phyloP scores from a whole-genome alignment of 92 coral and sea anemone genomes.

The Zoanthus sociatus region DNA sequence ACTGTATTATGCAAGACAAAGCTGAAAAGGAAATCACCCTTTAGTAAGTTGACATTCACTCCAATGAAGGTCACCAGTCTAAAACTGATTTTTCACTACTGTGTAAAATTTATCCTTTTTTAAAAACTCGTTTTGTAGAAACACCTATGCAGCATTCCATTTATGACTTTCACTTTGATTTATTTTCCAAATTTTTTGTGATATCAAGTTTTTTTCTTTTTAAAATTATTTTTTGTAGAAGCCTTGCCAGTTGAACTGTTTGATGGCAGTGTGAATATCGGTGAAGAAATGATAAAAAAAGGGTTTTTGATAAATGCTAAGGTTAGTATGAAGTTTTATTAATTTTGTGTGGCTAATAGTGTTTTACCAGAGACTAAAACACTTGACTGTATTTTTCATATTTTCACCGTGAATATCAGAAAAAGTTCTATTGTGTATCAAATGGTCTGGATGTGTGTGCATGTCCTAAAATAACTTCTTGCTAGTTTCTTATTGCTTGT shows the following conservation, averaged over 20 bases:
- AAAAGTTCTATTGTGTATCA: no score
- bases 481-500: no score
- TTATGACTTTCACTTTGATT: not conserved
- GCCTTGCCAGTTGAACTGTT: conserved; percentile 36
- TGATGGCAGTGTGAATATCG: conserved; percentile 14
- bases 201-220: not conserved
- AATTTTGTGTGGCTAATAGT: not conserved
- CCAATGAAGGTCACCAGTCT: not conserved
- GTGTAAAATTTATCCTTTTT: not conserved
- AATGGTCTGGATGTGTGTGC: no score
- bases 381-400: no score
- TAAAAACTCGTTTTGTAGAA: not conserved
- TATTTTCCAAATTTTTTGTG: no score
- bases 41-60: conserved; percentile 6
- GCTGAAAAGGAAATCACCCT: conserved; percentile 29
- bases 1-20: conserved; percentile 18
- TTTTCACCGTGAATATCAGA: no score
- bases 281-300: conserved; percentile 37
- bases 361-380: no score
- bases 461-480: no score
- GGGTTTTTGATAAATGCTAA: conserved; percentile 17
- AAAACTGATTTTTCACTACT: not conserved
- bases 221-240: not conserved
- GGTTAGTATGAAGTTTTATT: not conserved
- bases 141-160: no score